phyloP scores from a whole-genome alignment of 2,888 invertebrate genomes.

The Eumerus sabulonum region DNA sequence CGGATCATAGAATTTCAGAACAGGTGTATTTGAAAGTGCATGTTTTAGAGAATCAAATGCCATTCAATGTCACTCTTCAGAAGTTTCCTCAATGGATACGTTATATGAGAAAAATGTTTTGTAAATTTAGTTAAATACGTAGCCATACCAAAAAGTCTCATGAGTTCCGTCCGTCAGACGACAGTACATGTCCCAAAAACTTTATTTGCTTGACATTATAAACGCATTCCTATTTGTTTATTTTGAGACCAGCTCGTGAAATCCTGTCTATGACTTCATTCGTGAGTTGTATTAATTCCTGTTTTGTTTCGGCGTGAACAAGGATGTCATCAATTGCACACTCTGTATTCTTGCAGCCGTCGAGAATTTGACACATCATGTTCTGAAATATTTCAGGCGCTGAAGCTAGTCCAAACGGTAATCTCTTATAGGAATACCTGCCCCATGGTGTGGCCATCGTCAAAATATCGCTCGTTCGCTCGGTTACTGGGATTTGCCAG shows the following conservation, averaged over 20 bases:
- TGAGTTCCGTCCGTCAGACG: not conserved
- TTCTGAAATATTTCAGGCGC: too few species aligned
- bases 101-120: conserved; percentile 53
- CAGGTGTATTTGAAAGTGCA: conserved; percentile 59
- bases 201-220: conserved; percentile 15
- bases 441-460: conserved; percentile 20
- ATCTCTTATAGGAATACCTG: conserved; percentile 4
- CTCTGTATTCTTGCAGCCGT: conserved; percentile 1
- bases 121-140: conserved; percentile 54
- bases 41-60: conserved; percentile 46
- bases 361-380: too few species aligned
- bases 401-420: too few species aligned
- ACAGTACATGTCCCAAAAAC: not conserved
- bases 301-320: not conserved
- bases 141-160: conserved; percentile 29
- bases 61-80: conserved; percentile 45
- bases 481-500: conserved; percentile 4
- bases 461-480: conserved; percentile 8
- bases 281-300: conserved; percentile 59
- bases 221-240: conserved; percentile 16
- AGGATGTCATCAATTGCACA: conserved; percentile 67
- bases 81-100: conserved; percentile 25
- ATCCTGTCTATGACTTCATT: conserved; percentile 32
- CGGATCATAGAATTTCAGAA: conserved; percentile 71
- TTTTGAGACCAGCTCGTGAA: conserved; percentile 58